Base-by-base conservation (phyloP, 64 coral and sea anemone genomes). In the Montipora efflorescens region DNA sequence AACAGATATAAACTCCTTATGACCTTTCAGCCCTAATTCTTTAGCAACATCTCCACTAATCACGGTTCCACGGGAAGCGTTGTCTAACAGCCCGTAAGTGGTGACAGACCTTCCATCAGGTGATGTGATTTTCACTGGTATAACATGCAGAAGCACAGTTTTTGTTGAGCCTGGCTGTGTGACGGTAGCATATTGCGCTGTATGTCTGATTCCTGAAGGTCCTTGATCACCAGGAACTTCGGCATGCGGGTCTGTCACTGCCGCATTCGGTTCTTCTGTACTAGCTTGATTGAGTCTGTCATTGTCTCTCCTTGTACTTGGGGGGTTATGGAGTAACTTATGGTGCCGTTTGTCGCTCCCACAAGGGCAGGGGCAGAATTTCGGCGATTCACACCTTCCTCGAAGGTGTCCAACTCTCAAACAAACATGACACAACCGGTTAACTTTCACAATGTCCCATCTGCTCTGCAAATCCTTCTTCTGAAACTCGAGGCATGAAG, bases 11-110 rank as follows among this genome's bases (percentile, higher is more conserved):
- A 88, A 48, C 51, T 93, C 51, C 9, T 43, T 67, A 4, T 36
- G 71, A 6, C 87, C 91, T 23, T 23, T 23, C 22, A 23, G 22
- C 22, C 22, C 79, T 4, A 93, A 80, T 62, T 16, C 12, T 80
- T 77, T 68, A 1, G 78, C 95, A 6, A 97, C 28, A 8, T 92
- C 70, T 1, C 14, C 21, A 71, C 89, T 80, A 16, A 94, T 14
- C 22, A 97, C 81, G 10, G 89, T 89, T 75, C 75, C 83, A 15
- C 92, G 46, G 5, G 88, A 87, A 18, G 59, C 89, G 9, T 79
- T 76, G 74, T 95, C 89, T 19, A 95, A 71, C 74, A 95, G 48
- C 48, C 84, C 94, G 51, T 95, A 95, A 2, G 82, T 95, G 3
- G 93, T 94, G 5, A 87, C 48, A 1, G 58, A 62, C 6, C 53